A percentile compares a stretch with the other conserved stretches of the same genome.
These are phyloP conservation scores for Tyria jacobaeae DNA, from an alignment of 2,888 invertebrate genomes.

Conservation along the genomic window DNA sequence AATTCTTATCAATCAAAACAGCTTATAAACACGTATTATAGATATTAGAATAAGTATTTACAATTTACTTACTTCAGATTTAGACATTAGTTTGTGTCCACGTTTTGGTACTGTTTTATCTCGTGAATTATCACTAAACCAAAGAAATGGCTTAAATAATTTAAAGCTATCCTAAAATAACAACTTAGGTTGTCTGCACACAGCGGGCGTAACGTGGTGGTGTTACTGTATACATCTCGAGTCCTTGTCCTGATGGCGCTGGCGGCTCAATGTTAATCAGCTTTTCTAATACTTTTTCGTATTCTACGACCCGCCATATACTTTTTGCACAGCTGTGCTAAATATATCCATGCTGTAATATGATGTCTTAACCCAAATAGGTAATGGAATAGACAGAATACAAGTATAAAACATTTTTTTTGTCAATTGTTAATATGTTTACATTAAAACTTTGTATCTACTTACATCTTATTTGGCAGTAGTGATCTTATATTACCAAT, in stretches of 20 bases:
- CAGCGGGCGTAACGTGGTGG: slow-evolving; percentile 1
- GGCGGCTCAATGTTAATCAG: background rate
- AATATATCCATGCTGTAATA: slow-evolving; percentile 31
- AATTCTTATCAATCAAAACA: slow-evolving; percentile 68
- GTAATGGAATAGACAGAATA: slow-evolving; percentile 61
- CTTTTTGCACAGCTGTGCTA: background rate
- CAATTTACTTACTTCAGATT: slow-evolving; percentile 73
- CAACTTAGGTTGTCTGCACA: slow-evolving; percentile 1
- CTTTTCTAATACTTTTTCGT: background rate
- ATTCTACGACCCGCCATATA: background rate
- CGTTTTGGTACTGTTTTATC: slow-evolving; percentile 67
- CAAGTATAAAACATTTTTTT: slow-evolving; percentile 78
- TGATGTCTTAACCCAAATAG: slow-evolving; percentile 52
- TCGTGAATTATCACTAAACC: slow-evolving; percentile 35
- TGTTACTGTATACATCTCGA: background rate
- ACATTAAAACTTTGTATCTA: slow-evolving; percentile 81
- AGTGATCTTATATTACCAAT: slow-evolving; percentile 76
- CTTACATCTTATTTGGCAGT: slow-evolving; percentile 82
- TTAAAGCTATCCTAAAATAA: background rate
- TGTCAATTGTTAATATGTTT: slow-evolving; percentile 69
- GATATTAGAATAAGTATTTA: slow-evolving; percentile 78
- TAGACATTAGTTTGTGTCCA: slow-evolving; percentile 62
- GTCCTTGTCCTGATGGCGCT: background rate
- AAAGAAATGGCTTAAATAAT: slow-evolving; percentile 31
- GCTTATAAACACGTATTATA: slow-evolving; percentile 79